Base-by-base conservation (phyloP, 1,140 invertebrate species). In the Dreissena polymorpha region DNA sequence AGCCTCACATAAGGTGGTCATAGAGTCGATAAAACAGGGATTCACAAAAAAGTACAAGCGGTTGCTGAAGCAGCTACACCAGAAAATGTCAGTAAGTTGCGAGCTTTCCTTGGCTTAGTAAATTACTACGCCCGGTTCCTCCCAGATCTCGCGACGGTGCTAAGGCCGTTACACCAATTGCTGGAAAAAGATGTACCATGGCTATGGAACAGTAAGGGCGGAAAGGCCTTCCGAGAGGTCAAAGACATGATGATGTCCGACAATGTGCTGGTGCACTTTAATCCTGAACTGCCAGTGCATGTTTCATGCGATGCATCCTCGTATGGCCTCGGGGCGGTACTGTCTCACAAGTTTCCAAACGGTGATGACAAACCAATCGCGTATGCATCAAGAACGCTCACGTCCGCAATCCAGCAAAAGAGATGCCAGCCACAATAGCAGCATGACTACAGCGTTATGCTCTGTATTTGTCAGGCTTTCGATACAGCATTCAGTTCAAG, bases 291-390 rank as follows among this genome's bases (percentile, higher is more conserved):
- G 16, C 29, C 55, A n/a, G 14, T 87, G 2, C 13, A 27, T 50
- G 27, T 95, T 39, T 89, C 93, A 18, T 92, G 92, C 25, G 94
- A 95, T 90, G 93, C 94, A n/a, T 93, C 91, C 57, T 79, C 89
- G 0, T 92, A 92, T 86, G 94, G 93, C 18, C 86, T 95, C 6
- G 93, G 94, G 0, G 92, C 91, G 3, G 91, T 94, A 10, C 79
- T 95, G 0, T 90, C 90, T 3, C 94, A 95, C 78, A 82, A 69
- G 0, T 86, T n/a, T n/a, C n/a, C n/a, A n/a, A n/a, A n/a, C n/a
- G n/a, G n/a, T n/a, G n/a, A n/a, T n/a, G n/a, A n/a, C 90, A 78
- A 86, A 84, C 93, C 94, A 1, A 91, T 94, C 23, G 91, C 91
- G 8, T 94, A 92, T 89, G 92, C 92, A 7, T 94, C 92, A 0